Percentiles rank a stretch among this genome's conserved stretches.
Conservation (phyloP, 2,113 vertebrate genomes). For the Stomatorhinus ivindoensis region DNA sequence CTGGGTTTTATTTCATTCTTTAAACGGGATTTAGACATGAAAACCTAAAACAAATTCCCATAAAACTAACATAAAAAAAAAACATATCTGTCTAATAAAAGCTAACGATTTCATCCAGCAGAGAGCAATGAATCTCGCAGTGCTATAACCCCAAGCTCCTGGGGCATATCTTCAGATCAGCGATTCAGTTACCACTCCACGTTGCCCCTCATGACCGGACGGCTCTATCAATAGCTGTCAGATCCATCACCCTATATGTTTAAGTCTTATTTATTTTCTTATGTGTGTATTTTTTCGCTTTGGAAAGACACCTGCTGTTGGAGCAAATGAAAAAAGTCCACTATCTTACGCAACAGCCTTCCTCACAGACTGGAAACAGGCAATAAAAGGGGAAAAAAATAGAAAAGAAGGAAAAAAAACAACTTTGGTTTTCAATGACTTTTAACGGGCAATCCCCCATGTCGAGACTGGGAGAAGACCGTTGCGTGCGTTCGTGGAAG, state of each 20-base stretch:
- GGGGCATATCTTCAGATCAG: not conserved
- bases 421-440: constrained; percentile 28
- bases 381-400: not conserved
- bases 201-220: not conserved
- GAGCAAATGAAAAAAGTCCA: constrained; percentile 21
- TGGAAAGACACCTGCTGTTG: constrained; percentile 29
- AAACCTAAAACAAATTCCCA: constrained; percentile 10
- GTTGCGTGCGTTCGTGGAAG: constrained; percentile 45
- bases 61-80: constrained; percentile 1
- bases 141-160: not conserved
- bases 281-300: constrained; percentile 2
- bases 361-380: constrained; percentile 21
- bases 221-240: not conserved
- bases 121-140: not conserved
- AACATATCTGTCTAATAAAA: not conserved
- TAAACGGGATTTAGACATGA: constrained; percentile 10
- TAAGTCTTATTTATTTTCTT: not conserved
- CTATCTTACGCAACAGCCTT: constrained; percentile 6
- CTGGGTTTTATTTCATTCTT: constrained; percentile 6
- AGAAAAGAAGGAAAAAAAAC: not conserved
- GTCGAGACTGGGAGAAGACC: constrained; percentile 28
- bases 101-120: not conserved
- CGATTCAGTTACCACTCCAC: not conserved
- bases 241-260: not conserved
- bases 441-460: constrained; percentile 21